phyloP scores from a whole-genome alignment of 2,888 invertebrate genomes.

The Electrophaes corylata region DNA sequence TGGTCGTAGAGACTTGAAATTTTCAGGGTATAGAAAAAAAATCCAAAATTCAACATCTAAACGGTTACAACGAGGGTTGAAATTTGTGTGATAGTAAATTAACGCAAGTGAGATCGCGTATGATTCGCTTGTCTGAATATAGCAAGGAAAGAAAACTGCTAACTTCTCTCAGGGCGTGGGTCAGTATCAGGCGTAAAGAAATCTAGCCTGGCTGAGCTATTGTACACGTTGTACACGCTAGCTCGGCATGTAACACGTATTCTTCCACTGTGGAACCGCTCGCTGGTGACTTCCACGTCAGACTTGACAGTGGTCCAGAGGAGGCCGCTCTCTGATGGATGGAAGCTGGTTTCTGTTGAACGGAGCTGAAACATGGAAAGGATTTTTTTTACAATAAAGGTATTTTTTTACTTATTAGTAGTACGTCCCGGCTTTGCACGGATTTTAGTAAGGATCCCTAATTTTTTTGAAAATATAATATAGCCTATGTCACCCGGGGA shows the following conservation, averaged over 20 bases:
- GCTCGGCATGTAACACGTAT: conserved; percentile 89
- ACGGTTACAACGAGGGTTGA: no score
- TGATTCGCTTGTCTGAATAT: no score
- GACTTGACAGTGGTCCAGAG: conserved; percentile 85
- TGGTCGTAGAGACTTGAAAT: no score
- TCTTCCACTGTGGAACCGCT: conserved; percentile 85
- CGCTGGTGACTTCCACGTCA: conserved; percentile 82
- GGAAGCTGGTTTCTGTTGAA: conserved; percentile 69
- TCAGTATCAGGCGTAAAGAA: conserved; percentile 89
- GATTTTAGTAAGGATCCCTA: no score
- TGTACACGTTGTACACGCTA: conserved; percentile 88
- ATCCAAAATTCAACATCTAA: no score
- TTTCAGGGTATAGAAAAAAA: no score
- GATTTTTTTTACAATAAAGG: neutral
- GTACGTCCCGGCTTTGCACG: no score
- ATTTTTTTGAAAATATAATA: no score
- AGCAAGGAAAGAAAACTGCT: conserved; percentile 45
- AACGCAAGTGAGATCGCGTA: no score
- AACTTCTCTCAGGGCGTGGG: conserved; percentile 92
- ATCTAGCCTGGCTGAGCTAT: conserved; percentile 87
- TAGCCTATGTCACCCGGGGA: no score
- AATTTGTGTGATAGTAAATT: no score
- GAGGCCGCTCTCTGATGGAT: conserved; percentile 75
- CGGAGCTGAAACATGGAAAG: conserved; percentile 58
- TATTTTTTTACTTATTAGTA: no score